These are phyloP conservation scores for Elysia chlorotica DNA, from an alignment of 1,140 invertebrate species.

Conservation along the genomic window DNA sequence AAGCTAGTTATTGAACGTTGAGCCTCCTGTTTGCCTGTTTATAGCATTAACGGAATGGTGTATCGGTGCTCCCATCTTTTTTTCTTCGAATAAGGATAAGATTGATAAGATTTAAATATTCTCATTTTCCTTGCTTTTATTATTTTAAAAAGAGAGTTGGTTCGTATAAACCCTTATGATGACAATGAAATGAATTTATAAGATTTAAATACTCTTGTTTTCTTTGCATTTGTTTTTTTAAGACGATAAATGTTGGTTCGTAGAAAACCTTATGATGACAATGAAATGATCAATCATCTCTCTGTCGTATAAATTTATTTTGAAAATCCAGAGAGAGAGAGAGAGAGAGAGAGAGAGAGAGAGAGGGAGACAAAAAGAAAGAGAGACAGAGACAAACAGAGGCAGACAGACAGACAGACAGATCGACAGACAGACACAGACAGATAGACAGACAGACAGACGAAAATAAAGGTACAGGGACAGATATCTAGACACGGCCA, in stretches of 20 bases:
- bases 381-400: constrained; percentile 1
- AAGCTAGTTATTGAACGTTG: no score
- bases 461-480: neutral
- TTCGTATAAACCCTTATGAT: neutral
- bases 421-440: neutral
- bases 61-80: no score
- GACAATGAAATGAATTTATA: neutral
- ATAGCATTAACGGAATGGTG: no score
- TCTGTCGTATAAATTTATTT: neutral
- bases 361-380: constrained; percentile 3
- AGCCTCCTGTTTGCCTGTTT: no score
- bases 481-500: neutral
- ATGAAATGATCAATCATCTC: neutral
- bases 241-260: no score
- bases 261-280: no score
- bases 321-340: neutral
- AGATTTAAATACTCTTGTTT: neutral
- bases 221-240: neutral
- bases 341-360: constrained; percentile 6
- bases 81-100: no score
- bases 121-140: no score
- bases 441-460: neutral
- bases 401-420: neutral
- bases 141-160: no score
- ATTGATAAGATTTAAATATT: no score